Evolutionary conservation across 2,113 vertebrate species (phyloP), one percentile per base, ranked within the genome.

Genomic region (Oreochromis spilurus): DNA sequence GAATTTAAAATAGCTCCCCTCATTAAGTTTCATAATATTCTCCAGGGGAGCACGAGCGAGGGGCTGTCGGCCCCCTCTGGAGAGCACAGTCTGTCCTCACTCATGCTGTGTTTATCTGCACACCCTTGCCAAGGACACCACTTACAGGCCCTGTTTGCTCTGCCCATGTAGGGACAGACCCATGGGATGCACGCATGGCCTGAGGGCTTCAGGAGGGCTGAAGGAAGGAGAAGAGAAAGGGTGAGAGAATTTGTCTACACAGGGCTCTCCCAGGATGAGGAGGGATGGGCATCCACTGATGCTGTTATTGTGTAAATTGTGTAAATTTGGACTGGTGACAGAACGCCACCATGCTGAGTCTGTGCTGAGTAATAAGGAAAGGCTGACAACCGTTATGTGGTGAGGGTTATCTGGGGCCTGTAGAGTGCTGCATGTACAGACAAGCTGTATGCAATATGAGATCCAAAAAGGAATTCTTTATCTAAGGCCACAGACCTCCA

Each of bases 111-210:
- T 93, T 94, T 93, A 86, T 90, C 92, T 87, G 87, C 78, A 75
- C 82, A 86, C 75, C 81, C 83, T 52, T 88, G 89, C 93, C 95
- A 96, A 95, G 95, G 92, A 92, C 94, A 92, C 84, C 84, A 87
- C 84, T 85, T 85, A 72, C 83, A 93, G 87, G 72, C 84, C 79
- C 87, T 89, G 89, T 92, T 86, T 87, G 91, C 88, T 84, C 87
- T 92, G 72, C 83, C 93, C 94, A 91, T 94, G 93, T 94, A 94
- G 89, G 93, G 95, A 91, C 84, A 91, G 85, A 88, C 81, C 79
- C 65, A 83, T 75, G 55, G 84, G 79, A 89, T 81, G 54, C 52
- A 84, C 2, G 34, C 80, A 55, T 86, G 81, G 80, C 50, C 83
- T 80, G 78, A 80, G 65, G 72, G 11, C 40, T 77, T 1, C 0